Evolutionary conservation across 2,888 invertebrate species (phyloP), one percentile per base, ranked within the genome.

Genomic region (Lasioglossum vierecki): DNA sequence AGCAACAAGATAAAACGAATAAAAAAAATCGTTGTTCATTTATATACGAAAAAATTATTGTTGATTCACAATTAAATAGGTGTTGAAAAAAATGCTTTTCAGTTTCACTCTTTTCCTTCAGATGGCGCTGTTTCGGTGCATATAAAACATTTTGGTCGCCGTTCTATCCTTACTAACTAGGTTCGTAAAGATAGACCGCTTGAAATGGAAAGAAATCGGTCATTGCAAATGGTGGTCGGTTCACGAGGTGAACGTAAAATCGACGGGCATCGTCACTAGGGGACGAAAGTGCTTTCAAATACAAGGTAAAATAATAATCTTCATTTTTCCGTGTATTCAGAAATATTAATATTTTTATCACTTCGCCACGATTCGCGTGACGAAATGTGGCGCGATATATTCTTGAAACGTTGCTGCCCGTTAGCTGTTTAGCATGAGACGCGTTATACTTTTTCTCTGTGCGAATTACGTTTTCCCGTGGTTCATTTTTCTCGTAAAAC

Each of bases 301-400:
- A 46, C 44, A 76, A 84, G 89, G 89, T 88, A 26, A 88, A 80
- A 89, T 60, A 87, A 76, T 39, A n/a, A n/a, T 71, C n/a, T 9
- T 57, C 41, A 11, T 4, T 3, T 18, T 76, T 0, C 6, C 44
- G 6, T 53, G 3, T 11, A 60, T 39, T 30, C 13, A 11, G 15
- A 4, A 57, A 53, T 46, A 39, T 11, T 4, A 11, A 72, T 87
- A 87, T 80, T 89, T 88, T 82, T 70, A 22, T 6, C 0, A 9
- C 5, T 76, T 70, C 2, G 8, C 15, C 3, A 41, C 49, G 13
- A 39, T 26, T 77, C 60, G 41, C 4, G 2, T 3, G 26, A 26
- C 3, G 9, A 68, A 44, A 72, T 1, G 8, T 4, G 9, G 35
- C 39, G n/a, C 22, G 30, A 41, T 46, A n/a, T 35, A 13, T 26